A percentile compares a stretch with the other conserved stretches of the same genome.
phyloP scores from a whole-genome alignment of 2,113 vertebrate species.

The Ranitomeya variabilis region DNA sequence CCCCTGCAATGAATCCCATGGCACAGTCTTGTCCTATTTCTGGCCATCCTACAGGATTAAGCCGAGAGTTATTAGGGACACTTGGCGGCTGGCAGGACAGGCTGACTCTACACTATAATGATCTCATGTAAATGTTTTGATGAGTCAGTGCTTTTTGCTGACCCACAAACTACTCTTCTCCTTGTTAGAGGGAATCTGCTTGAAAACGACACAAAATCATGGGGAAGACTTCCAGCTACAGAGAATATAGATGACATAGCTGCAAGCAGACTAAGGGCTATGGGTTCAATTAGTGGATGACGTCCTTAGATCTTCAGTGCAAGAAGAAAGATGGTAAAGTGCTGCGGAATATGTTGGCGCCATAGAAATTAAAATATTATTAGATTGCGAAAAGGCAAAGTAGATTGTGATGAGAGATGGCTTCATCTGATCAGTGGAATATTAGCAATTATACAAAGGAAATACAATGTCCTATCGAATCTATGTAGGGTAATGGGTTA shows the following conservation, averaged over 20 bases:
- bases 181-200: conserved; percentile 36
- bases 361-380: no score
- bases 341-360: no score
- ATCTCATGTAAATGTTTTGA: conserved; percentile 51
- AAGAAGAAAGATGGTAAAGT: not conserved
- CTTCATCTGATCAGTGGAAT: not conserved
- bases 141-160: conserved; percentile 46
- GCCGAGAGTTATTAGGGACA: conserved; percentile 45
- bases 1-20: conserved; percentile 36
- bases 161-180: conserved; percentile 29
- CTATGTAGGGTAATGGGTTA: not conserved
- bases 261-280: conserved; percentile 13
- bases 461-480: not conserved
- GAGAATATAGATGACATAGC: not conserved
- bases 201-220: not conserved
- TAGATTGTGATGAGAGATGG: not conserved
- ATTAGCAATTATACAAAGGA: not conserved
- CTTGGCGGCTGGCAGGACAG: conserved; percentile 36
- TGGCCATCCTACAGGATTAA: conserved; percentile 49
- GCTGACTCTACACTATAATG: conserved; percentile 49
- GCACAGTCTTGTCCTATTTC: conserved; percentile 44
- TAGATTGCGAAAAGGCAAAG: not conserved
- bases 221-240: conserved; percentile 19
- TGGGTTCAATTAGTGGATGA: not conserved
- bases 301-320: not conserved